Evolutionary conservation across 2,888 invertebrate genomes (phyloP), one percentile per base, ranked within the genome.

Genomic region (Dicycla oo): DNA sequence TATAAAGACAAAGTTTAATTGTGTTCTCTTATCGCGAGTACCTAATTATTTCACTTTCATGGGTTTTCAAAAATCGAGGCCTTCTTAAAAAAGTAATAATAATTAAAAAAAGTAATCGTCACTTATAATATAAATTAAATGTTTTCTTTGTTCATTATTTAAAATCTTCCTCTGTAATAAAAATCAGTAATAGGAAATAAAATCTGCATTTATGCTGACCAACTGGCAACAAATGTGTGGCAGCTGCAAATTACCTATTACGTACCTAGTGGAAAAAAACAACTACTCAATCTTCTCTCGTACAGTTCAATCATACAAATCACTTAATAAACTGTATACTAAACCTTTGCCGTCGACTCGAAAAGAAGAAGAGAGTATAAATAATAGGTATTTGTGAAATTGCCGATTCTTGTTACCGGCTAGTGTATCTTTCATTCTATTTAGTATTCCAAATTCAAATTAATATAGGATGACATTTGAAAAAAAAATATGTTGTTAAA

Each of bases 1-100:
- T 78, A 73, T 60, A 64, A 63, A 78, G 65, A 68, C 53, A 51
- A 72, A 70, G 60, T 81, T 69, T 68, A 75, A 80, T 61, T 70
- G 81, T 82, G 43, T 76, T 73, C 65, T 60, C 61, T 75, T 84
- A 76, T 60, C 65, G n/a, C 23, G 26, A 67, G 20, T 60, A 62
- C n/a, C 7, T 18, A 26, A 43, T 54, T 65, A 30, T 53, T 57
- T 57, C 0, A 26, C 58, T 54, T n/a, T 30, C 2, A 47, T 45
- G 3, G 13, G 43, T 1, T 45, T n/a, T 56, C 1, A 23, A 49
- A 67, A 20, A 56, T 64, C 3, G 20, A n/a, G n/a, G n/a, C n/a
- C n/a, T n/a, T n/a, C n/a, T n/a, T n/a, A n/a, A n/a, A n/a, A n/a
- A n/a, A n/a, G n/a, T n/a, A n/a, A n/a, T n/a, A n/a, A n/a, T 30